phyloP scores from a whole-genome alignment of 2,113 vertebrate genomes.

The Campylomormyrus tamandua region DNA sequence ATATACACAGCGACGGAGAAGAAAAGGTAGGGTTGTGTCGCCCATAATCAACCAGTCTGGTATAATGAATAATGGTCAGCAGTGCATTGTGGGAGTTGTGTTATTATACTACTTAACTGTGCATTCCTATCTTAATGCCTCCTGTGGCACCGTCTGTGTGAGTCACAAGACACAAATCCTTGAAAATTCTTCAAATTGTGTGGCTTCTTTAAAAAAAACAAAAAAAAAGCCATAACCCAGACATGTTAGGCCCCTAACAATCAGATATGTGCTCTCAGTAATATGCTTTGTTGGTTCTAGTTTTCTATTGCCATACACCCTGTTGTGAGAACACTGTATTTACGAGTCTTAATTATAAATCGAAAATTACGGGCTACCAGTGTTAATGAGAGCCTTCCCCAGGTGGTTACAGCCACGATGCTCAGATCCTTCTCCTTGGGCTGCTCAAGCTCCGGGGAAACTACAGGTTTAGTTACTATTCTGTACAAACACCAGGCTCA shows the following conservation, averaged over 20 bases:
- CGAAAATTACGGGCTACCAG: background rate
- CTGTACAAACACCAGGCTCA: background rate
- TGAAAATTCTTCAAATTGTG: background rate
- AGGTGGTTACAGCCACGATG: background rate
- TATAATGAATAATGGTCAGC: background rate
- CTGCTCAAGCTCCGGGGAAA: background rate
- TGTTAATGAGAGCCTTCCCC: background rate
- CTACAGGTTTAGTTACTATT: background rate
- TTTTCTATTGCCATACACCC: background rate
- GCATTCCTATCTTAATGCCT: background rate
- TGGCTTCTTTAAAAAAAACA: background rate
- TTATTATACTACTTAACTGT: background rate
- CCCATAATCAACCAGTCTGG: background rate
- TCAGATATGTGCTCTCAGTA: background rate
- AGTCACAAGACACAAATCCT: background rate
- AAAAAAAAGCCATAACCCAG: background rate
- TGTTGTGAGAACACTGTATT: background rate
- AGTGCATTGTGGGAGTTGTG: background rate
- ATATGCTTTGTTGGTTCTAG: background rate
- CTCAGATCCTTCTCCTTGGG: background rate
- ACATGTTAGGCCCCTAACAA: background rate
- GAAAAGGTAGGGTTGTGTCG: background rate
- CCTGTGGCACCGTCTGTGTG: background rate
- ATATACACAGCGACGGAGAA: background rate
- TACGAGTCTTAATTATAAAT: background rate